A percentile compares a stretch with the other conserved stretches of the same genome.
Conservation (phyloP, 2,888 invertebrate genomes). For the Drosophila paranaensis region DNA sequence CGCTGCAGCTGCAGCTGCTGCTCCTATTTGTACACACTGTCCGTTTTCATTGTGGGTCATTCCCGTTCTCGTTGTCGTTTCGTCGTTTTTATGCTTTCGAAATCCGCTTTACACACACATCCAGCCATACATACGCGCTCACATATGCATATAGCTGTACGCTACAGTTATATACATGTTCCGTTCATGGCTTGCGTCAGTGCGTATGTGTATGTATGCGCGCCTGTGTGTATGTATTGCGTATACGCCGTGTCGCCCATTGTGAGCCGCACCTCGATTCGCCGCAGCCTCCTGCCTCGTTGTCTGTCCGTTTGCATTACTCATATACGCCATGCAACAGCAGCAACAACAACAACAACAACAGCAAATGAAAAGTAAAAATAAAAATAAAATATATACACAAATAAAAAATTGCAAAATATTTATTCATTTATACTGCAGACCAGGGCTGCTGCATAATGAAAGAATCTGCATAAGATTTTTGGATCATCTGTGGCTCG, state of each 20-base stretch:
- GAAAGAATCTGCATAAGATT: neutral
- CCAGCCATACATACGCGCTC: conserved; percentile 21
- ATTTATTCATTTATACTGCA: conserved; percentile 67
- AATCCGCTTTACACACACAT: conserved; percentile 67
- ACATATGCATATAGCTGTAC: neutral
- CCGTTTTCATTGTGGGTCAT: conserved; percentile 76
- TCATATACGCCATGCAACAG: conserved; percentile 60
- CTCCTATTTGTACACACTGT: conserved; percentile 44
- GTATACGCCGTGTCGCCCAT: conserved; percentile 75
- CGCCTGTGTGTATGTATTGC: conserved; percentile 40
- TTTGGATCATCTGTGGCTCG: neutral
- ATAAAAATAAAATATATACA: conserved; percentile 14
- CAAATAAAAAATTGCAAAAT: conserved; percentile 62
- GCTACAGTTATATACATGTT: conserved; percentile 34
- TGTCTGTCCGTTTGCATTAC: conserved; percentile 66
- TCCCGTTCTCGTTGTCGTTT: conserved; percentile 56
- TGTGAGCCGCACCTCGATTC: conserved; percentile 67
- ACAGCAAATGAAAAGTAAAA: conserved; percentile 31
- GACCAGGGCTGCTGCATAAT: conserved; percentile 54
- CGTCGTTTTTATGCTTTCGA: conserved; percentile 65
- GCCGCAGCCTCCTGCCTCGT: conserved; percentile 32
- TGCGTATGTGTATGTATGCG: conserved; percentile 20
- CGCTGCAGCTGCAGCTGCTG: conserved; percentile 22
- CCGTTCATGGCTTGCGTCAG: conserved; percentile 34
- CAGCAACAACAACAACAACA: conserved; percentile 33